Evolutionary conservation across 2,113 vertebrate genomes (phyloP), one percentile per base, ranked within the genome.

Genomic region (Aepyceros melampus): DNA sequence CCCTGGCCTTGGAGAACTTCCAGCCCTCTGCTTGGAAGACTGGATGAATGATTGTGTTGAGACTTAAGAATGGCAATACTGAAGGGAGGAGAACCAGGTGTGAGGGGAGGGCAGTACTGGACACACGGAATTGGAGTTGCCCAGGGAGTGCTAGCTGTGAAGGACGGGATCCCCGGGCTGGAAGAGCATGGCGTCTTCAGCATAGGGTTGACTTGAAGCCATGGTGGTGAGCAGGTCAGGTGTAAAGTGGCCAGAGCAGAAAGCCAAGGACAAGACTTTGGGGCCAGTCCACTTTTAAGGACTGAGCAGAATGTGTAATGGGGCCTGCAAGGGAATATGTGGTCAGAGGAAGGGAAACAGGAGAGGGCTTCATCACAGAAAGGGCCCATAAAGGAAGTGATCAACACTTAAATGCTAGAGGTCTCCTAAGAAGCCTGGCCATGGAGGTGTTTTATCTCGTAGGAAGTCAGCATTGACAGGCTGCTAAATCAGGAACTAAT

Each of bases 401-500:
- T 8, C 40, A 14, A 6, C n/a, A 31, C 56, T 62, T 62, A 84
- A 51, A 51, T 79, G 67, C 17, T 51, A 47, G 51, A 67, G 15
- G 12, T 64, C 78, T 88, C 4, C 82, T 56, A 17, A 87, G n/a
- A 83, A 62, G 67, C 82, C 86, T 78, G 45, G 25, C 83, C 49
- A 19, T 43, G 64, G n/a, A 96, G 45, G 29, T 84, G 7, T 49
- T 85, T 71, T 64, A 56, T 67, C 79, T 79, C 91, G 31, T 53
- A 95, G 79, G 21, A 92, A 81, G 79, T 87, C 56, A 84, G 16
- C 74, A 10, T 58, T 90, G 51, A 67, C 19, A 56, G 14, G 14
- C 74, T 64, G 40, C 56, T 53, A 53, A 89, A 58, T 97, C 62
- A 85, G 60, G 33, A 60, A 78, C 88, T 87, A 53, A 25, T 51